A percentile compares a stretch with the other conserved stretches of the same genome.
These are phyloP conservation scores for Saccostrea cuccullata DNA, from an alignment of 1,140 invertebrate genomes.

Conservation along the genomic window DNA sequence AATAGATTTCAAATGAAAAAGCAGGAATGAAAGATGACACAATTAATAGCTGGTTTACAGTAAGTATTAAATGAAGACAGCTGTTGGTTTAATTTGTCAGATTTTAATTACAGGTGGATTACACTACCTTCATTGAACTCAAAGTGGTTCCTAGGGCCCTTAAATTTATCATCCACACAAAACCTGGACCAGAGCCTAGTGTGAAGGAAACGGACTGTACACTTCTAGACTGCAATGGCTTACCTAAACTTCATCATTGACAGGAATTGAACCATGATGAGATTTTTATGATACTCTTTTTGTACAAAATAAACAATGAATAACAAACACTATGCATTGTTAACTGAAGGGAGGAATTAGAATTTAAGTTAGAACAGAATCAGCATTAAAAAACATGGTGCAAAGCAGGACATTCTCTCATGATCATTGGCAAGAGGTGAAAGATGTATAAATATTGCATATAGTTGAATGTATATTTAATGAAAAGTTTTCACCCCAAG, in stretches of 20 bases:
- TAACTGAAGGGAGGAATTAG: background rate
- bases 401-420: background rate
- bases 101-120: constrained; percentile 77
- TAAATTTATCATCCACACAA: constrained; percentile 91
- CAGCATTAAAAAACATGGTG: background rate
- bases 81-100: background rate
- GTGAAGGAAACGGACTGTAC: background rate
- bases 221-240: background rate
- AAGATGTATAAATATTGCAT: no score
- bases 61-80: background rate
- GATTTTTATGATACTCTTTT: background rate
- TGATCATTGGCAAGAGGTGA: background rate
- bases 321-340: background rate
- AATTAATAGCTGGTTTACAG: background rate
- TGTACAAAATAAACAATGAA: background rate
- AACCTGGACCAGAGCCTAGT: constrained; percentile 78
- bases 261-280: background rate
- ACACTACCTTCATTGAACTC: constrained; percentile 74
- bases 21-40: no score
- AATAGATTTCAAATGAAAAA: no score
- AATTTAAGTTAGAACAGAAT: no score
- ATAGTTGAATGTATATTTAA: no score
- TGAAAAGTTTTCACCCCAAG: no score
- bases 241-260: background rate
- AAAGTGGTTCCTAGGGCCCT: constrained; percentile 81